These are phyloP conservation scores for Cheilosia scutellata DNA, from an alignment of 2,888 invertebrate species.

Conservation along the genomic window DNA sequence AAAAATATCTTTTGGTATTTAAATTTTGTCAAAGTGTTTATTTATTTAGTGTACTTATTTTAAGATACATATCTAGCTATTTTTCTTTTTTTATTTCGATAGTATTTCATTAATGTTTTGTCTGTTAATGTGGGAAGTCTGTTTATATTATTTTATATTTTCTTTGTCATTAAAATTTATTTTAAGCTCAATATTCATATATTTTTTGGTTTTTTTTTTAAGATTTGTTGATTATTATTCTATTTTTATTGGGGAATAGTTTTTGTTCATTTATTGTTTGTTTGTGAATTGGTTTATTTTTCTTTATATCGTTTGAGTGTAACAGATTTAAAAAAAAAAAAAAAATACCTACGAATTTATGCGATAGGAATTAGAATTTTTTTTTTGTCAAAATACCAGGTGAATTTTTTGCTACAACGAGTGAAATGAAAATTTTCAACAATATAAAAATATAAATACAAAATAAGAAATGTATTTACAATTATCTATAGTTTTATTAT, in stretches of 20 bases:
- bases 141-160: conserved; percentile 40
- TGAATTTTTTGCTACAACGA: conserved; percentile 63
- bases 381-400: conserved; percentile 77
- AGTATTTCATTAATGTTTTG: conserved; percentile 43
- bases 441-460: conserved; percentile 71
- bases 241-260: conserved; percentile 27
- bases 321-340: conserved; percentile 29
- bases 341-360: conserved; percentile 40
- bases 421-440: conserved; percentile 36
- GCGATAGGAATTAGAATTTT: conserved; percentile 51
- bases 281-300: conserved; percentile 31
- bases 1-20: conserved; percentile 30
- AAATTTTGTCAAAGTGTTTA: conserved; percentile 48
- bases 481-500: conserved; percentile 53
- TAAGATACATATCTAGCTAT: conserved; percentile 58
- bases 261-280: conserved; percentile 38
- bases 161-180: conserved; percentile 24
- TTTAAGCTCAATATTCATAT: conserved; percentile 69
- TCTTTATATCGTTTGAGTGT: conserved; percentile 34
- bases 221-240: conserved; percentile 44
- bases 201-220: not conserved
- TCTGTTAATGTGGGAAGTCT: conserved; percentile 36
- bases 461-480: conserved; percentile 65
- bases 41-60: conserved; percentile 64
- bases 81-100: conserved; percentile 43